These are phyloP conservation scores for Setipinna tenuifilis DNA, from an alignment of 2,797 vertebrate genomes.

Conservation along the genomic window DNA sequence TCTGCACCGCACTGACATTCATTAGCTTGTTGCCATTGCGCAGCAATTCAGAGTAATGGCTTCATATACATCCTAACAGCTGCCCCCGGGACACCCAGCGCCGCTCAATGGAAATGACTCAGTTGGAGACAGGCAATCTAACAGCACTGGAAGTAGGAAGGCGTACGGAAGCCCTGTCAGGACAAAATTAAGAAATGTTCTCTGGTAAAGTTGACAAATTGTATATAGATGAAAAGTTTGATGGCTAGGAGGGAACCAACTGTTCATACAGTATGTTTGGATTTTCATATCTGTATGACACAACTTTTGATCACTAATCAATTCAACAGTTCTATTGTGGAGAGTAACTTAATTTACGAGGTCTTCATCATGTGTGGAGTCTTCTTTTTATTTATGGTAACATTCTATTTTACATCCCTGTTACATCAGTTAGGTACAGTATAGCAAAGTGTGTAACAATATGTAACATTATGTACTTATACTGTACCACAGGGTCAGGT, in stretches of 20 bases:
- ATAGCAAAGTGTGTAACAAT: too few relatives aligned
- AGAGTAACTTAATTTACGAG: neutral
- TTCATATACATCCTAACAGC: slow-evolving; percentile 9
- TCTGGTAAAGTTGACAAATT: neutral
- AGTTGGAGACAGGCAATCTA: neutral
- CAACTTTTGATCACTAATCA: neutral
- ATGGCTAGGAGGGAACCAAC: neutral
- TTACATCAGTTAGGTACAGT: too few relatives aligned
- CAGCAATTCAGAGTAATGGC: slow-evolving; percentile 22
- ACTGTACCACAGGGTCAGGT: too few relatives aligned
- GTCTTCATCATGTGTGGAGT: neutral
- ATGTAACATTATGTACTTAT: too few relatives aligned
- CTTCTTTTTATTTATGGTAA: neutral
- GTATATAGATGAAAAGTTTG: neutral
- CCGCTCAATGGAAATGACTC: neutral
- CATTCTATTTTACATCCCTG: too few relatives aligned
- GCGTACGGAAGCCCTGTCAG: neutral
- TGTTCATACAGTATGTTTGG: neutral
- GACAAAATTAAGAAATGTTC: neutral
- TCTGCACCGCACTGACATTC: neutral
- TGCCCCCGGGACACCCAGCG: neutral
- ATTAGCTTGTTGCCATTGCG: slow-evolving; percentile 10
- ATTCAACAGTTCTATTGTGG: too few relatives aligned
- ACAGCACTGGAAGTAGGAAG: neutral
- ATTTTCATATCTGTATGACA: neutral